These are phyloP conservation scores for Tympanuchus pallidicinctus DNA, from an alignment of 2,113 vertebrate genomes.

Conservation along the genomic window DNA sequence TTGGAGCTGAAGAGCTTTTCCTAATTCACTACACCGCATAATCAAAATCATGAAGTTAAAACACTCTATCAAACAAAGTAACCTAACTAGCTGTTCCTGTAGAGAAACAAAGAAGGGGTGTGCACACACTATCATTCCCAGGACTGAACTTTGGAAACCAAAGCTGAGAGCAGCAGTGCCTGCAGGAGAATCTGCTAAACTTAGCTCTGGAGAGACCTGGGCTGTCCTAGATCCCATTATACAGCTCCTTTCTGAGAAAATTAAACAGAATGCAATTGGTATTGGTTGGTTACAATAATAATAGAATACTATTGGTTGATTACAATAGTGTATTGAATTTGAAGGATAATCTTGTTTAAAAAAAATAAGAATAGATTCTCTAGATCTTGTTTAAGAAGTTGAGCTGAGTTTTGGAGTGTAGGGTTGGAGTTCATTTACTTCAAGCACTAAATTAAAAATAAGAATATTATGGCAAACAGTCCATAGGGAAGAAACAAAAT, in stretches of 20 bases:
- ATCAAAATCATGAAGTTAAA: background rate
- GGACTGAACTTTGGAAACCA: background rate
- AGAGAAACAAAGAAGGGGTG: accelerated
- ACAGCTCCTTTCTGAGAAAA: background rate
- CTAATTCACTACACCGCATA: background rate
- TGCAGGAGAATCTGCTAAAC: background rate
- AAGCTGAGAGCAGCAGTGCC: background rate
- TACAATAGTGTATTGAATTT: background rate
- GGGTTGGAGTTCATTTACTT: background rate
- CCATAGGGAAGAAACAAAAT: slow-evolving; percentile 52
- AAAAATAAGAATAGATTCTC: background rate
- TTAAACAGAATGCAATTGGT: background rate
- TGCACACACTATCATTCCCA: background rate
- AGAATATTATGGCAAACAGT: slow-evolving; percentile 54
- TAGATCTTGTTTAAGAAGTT: background rate
- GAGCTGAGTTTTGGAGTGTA: background rate
- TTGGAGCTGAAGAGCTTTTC: background rate
- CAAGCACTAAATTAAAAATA: slow-evolving; percentile 64
- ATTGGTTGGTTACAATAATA: background rate
- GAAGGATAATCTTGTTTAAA: background rate
- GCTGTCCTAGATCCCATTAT: accelerated
- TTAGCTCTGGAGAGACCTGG: background rate
- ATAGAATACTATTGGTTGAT: background rate
- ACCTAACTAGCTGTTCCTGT: background rate
- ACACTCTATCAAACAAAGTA: background rate